Percentiles rank a stretch among this genome's conserved stretches.
phyloP scores from a whole-genome alignment of 2,113 vertebrate genomes.

The Callaeas wilsoni region DNA sequence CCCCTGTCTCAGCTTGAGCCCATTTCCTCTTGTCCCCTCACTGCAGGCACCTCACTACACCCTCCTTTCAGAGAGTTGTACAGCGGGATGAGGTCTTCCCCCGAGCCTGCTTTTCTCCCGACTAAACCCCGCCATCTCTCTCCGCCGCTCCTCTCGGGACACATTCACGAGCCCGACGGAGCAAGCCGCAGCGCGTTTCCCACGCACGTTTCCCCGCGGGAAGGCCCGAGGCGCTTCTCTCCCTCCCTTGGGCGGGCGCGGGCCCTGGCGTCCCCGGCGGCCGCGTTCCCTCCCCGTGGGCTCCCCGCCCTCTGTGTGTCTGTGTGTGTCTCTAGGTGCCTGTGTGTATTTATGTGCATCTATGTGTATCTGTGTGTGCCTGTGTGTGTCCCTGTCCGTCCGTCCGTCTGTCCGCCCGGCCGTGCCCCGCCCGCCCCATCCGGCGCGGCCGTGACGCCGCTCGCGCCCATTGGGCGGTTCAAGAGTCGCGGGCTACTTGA shows the following conservation, averaged over 20 bases:
- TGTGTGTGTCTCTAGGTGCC: too few relatives aligned
- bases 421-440: too few relatives aligned
- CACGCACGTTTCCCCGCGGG: background rate
- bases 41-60: background rate
- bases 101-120: background rate
- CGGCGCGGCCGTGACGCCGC: background rate
- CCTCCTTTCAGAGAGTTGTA: background rate
- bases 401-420: background rate
- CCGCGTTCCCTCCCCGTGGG: fast-evolving
- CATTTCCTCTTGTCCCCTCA: background rate
- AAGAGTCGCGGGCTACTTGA: constrained; percentile 99
- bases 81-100: too few relatives aligned
- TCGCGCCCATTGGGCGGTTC: constrained; percentile 84
- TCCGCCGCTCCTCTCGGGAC: too few relatives aligned
- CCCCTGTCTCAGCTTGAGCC: background rate
- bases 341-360: too few relatives aligned
- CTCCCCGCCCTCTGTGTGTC: background rate
- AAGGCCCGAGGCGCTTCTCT: background rate
- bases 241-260: background rate
- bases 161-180: fast-evolving
- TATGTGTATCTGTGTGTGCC: too few relatives aligned
- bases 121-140: fast-evolving
- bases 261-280: fast-evolving
- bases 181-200: background rate
- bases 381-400: too few relatives aligned